Evolutionary conservation across 2,888 invertebrate species (phyloP).

Genomic region (Apoda limacodes): DNA sequence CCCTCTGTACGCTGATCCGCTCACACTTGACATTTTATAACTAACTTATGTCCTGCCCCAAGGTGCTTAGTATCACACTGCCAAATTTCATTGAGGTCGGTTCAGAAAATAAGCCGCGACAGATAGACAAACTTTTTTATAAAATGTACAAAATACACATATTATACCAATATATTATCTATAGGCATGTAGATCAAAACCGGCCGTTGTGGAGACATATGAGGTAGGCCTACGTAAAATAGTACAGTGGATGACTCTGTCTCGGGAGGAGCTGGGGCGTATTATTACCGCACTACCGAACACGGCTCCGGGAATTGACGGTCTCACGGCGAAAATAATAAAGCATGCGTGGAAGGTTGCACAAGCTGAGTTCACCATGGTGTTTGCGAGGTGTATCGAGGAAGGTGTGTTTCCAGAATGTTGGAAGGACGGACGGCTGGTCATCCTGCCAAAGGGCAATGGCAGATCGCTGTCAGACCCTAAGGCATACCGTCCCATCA

Average conservation of each 20-base stretch:
- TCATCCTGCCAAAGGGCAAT: constrained; percentile 18
- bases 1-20: too few relatives aligned
- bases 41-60: too few relatives aligned
- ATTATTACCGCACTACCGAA: too few relatives aligned
- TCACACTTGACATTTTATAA: too few relatives aligned
- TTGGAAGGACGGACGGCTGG: constrained; percentile 10
- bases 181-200: too few relatives aligned
- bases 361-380: constrained; percentile 8
- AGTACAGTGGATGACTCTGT: too few relatives aligned
- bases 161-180: neutral
- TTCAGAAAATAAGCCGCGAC: neutral
- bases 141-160: constrained; percentile 3
- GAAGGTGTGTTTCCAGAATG: constrained; percentile 10
- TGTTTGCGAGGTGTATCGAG: constrained; percentile 5
- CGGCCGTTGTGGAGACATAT: too few relatives aligned
- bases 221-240: too few relatives aligned
- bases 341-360: constrained; percentile 16
- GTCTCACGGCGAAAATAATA: constrained; percentile 18
- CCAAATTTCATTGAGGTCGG: too few relatives aligned
- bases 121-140: constrained; percentile 7
- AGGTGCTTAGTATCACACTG: too few relatives aligned
- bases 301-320: too few relatives aligned
- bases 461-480: constrained; percentile 15
- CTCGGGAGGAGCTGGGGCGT: too few relatives aligned
- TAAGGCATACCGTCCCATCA: constrained; percentile 20